A percentile compares a stretch with the other conserved stretches of the same genome.
Evolutionary conservation across 2,797 vertebrate species (phyloP).

Genomic region (Cynopterus sphinx): DNA sequence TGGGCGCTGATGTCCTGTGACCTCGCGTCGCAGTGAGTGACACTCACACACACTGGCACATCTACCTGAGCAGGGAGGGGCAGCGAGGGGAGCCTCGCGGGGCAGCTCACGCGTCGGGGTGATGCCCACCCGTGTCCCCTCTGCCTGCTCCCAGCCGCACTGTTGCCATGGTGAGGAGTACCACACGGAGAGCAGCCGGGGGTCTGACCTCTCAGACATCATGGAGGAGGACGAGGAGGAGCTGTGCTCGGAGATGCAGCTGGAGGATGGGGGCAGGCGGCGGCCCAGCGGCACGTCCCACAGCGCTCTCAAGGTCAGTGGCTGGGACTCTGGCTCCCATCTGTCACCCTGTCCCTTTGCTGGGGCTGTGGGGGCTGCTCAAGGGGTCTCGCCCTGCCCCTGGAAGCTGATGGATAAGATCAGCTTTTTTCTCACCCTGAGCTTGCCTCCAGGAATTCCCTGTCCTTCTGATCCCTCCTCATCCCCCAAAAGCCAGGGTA

Average conservation of each 20-base stretch:
- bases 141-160: constrained; percentile 83
- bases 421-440: not conserved
- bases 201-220: constrained; percentile 98
- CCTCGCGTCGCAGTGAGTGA: not conserved
- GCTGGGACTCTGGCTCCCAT: fast-evolving
- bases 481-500: not conserved
- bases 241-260: constrained; percentile 97
- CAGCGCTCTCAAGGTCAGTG: constrained; percentile 94
- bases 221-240: constrained; percentile 99
- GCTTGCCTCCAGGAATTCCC: not conserved
- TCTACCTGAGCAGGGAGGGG: not conserved
- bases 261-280: constrained; percentile 94
- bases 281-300: constrained; percentile 93
- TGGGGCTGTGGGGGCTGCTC: not conserved
- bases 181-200: constrained; percentile 97
- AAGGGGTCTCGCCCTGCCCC: fast-evolving
- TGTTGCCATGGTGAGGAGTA: constrained; percentile 96
- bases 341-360: too few species aligned
- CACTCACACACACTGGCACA: not conserved
- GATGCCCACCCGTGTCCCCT: not conserved
- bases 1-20: too few species aligned
- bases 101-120: not conserved
- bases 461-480: too few species aligned
- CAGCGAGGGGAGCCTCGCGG: not conserved
- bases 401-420: not conserved